Conservation (phyloP, 2,113 vertebrate species). For the Malaclemys terrapin region DNA sequence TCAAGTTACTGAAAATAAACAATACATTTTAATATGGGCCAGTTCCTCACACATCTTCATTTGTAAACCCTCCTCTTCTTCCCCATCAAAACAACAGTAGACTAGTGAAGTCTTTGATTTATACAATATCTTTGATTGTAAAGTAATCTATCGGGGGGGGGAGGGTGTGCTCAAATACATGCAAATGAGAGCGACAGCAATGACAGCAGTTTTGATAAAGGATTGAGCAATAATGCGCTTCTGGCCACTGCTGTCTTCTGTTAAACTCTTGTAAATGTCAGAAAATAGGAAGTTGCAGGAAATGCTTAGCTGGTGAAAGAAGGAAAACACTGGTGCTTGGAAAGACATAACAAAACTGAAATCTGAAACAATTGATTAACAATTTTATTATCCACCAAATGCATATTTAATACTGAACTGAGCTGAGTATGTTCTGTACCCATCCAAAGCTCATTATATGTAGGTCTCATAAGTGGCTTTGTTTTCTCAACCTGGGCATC, state of each 20-base stretch:
- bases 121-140: no score
- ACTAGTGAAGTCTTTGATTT: no score
- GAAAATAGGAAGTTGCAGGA: neutral
- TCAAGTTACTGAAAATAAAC: no score
- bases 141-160: no score
- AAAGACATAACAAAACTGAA: neutral
- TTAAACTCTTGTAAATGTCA: neutral
- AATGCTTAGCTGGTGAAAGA: neutral
- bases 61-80: no score
- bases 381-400: neutral
- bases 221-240: neutral
- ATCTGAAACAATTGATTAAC: rapidly evolving
- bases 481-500: neutral
- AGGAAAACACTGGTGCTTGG: neutral
- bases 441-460: neutral
- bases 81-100: no score
- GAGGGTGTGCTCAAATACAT: neutral
- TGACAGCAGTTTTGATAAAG: neutral
- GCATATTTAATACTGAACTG: neutral
- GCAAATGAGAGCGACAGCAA: neutral
- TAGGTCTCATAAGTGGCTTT: neutral
- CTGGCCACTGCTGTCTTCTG: neutral
- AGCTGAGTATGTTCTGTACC: neutral
- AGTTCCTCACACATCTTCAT: no score
- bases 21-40: no score